phyloP scores from a whole-genome alignment of 1,140 invertebrate species.

The Drosophila biarmipes region DNA sequence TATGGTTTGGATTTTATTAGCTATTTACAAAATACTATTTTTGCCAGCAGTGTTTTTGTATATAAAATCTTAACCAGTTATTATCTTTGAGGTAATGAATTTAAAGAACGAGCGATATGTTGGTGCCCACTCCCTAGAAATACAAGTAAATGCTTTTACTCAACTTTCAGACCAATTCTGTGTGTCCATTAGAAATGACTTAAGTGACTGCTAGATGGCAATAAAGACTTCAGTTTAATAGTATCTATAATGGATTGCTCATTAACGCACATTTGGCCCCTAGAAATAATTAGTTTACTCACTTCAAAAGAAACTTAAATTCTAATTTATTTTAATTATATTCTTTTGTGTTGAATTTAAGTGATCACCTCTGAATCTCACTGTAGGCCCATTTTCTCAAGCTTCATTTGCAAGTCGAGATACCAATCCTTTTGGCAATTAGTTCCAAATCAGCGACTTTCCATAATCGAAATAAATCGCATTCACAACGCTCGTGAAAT shows the following conservation, averaged over 20 bases:
- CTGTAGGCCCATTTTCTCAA: neutral
- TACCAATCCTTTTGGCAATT: slow-evolving; percentile 47
- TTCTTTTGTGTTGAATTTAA: neutral
- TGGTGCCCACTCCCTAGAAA: slow-evolving; percentile 1
- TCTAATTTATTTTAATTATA: neutral
- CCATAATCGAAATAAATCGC: slow-evolving; percentile 76
- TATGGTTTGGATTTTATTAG: too few relatives aligned
- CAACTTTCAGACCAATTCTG: slow-evolving; percentile 8
- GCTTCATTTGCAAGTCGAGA: neutral
- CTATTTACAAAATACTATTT: too few relatives aligned
- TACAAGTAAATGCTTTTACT: slow-evolving; percentile 66
- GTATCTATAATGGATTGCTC: neutral
- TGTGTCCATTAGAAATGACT: slow-evolving; percentile 2
- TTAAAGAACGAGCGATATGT: neutral
- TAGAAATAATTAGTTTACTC: neutral
- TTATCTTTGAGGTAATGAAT: neutral
- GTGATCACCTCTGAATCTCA: neutral
- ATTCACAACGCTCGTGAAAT: slow-evolving; percentile 42
- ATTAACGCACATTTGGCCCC: neutral
- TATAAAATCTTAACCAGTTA: neutral
- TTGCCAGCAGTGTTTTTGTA: too few relatives aligned
- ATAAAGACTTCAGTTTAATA: slow-evolving; percentile 22
- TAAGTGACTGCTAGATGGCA: neutral
- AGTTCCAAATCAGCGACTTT: slow-evolving; percentile 80
- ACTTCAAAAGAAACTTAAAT: neutral